Base-by-base conservation (phyloP, 2,797 vertebrate species). In the Lagocephalus sceleratus region DNA sequence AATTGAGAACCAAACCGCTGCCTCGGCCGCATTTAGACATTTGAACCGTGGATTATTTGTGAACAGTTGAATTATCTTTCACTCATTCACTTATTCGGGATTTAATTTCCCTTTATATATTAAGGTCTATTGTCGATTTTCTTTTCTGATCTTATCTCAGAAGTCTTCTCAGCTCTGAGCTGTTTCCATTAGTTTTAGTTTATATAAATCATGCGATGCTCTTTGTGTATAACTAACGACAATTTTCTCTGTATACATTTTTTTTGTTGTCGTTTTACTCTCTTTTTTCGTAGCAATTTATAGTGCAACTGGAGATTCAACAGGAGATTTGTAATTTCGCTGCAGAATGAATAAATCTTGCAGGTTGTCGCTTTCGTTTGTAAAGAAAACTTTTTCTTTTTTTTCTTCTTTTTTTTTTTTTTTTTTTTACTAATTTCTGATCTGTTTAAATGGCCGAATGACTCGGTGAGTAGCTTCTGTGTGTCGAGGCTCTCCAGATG, bases 131-230 rank as follows among this genome's bases (percentile, higher is more conserved):
- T 29, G 53, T 60, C 32, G 3, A 10, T 35, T 35, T 35, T 85
- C 84, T 86, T 85, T 86, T 85, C 76, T 85, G 79, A 79, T 73
- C 63, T 54, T 23, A 60, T 22, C 11, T 60, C 40, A 54, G 47
- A 47, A 63, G 5, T 47, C 51, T 52, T 53, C 51, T 59, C 59
- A 43, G 54, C 46, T 52, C 25, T 54, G 39, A 50, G 47, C 53
- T 57, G 60, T 73, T 68, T 73, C 61, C 57, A 46, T 26, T 46
- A 5, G 22, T 47, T 26, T 57, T 40, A 29, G 32, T 35, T 35
- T 3, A 35, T 35, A 35, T 14, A 35, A 35, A 1, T 35, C 11
- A 14, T 35, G 11, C 32, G 10, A 2, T 35, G 32, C 32, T 14
- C 11, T 14, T 14, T 35, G 11, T 35, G 26, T 29, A 29, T 10